Conservation (phyloP, 2,888 invertebrate genomes). For the Eurytoma adleriae region DNA sequence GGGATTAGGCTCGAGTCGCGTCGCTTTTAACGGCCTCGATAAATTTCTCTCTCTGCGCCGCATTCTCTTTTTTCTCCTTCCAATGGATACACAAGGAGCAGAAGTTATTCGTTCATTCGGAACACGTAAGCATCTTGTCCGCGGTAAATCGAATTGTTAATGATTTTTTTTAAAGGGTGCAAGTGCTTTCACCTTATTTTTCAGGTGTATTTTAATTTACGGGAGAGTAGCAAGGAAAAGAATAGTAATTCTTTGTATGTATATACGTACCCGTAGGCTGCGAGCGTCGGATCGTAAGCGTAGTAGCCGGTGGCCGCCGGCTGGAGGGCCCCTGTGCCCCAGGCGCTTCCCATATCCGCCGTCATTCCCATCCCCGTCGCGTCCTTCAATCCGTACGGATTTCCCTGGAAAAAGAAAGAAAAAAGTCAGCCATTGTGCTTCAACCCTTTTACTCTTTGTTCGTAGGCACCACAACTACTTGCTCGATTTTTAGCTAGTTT, state of each 20-base stretch:
- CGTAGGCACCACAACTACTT: too few species aligned
- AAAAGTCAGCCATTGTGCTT: conserved; percentile 36
- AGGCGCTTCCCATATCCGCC: conserved; percentile 90
- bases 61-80: conserved; percentile 6
- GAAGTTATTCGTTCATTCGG: not conserved
- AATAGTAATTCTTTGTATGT: not conserved
- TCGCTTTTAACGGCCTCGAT: conserved; percentile 48
- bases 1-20: conserved; percentile 32
- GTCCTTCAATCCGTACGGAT: conserved; percentile 92
- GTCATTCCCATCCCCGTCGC: conserved; percentile 83
- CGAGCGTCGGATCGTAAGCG: conserved; percentile 94
- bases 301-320: conserved; percentile 92
- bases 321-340: conserved; percentile 93
- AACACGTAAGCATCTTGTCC: too few species aligned
- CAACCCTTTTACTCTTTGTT: too few species aligned
- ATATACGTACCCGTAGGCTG: conserved; percentile 92
- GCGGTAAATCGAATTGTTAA: too few species aligned
- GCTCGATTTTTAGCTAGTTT: too few species aligned
- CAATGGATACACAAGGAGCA: not conserved
- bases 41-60: conserved; percentile 31
- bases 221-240: conserved; percentile 22
- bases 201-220: not conserved
- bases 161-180: too few species aligned
- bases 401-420: conserved; percentile 83
- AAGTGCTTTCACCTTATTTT: too few species aligned